A percentile compares a stretch with the other conserved stretches of the same genome.
phyloP scores from a whole-genome alignment of 1,140 invertebrate genomes.

The Sarcophaga peregrina region DNA sequence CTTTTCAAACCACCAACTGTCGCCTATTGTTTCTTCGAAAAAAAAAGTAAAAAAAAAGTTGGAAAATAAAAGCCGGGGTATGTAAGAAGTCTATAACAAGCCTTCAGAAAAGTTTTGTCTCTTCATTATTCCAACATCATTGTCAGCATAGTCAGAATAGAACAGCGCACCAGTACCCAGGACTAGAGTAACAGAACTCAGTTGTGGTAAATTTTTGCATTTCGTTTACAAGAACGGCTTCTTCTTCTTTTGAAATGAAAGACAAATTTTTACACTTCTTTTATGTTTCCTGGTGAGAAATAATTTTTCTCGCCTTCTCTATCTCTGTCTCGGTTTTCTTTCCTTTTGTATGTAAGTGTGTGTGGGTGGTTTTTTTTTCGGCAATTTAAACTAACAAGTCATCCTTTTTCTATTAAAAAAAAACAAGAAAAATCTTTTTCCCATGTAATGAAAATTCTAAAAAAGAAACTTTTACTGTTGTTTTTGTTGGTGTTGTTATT shows the following conservation, averaged over 20 bases:
- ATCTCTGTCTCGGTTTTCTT: not conserved
- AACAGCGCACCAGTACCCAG: no score
- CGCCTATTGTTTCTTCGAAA: not conserved
- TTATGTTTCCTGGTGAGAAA: conserved; percentile 43
- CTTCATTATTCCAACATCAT: conserved; percentile 66
- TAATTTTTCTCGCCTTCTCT: not conserved
- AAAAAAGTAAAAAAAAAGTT: not conserved
- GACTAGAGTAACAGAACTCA: not conserved
- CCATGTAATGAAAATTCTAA: not conserved
- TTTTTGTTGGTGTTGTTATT: not conserved
- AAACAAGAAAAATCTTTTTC: not conserved
- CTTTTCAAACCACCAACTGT: conserved; percentile 13
- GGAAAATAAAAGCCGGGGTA: conserved; percentile 50
- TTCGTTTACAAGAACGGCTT: not conserved
- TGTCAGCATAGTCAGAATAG: conserved; percentile 35
- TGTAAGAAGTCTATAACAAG: conserved; percentile 51
- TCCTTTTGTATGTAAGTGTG: not conserved
- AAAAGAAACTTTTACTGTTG: not conserved
- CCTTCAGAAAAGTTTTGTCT: conserved; percentile 64
- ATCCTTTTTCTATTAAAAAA: not conserved
- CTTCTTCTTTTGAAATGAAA: conserved; percentile 54
- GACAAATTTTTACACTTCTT: conserved; percentile 65
- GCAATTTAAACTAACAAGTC: conserved; percentile 11
- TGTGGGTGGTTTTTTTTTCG: not conserved
- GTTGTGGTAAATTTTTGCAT: conserved; percentile 19